These are phyloP conservation scores for Characodon lateralis DNA, from an alignment of 2,797 vertebrate species.

Conservation along the genomic window DNA sequence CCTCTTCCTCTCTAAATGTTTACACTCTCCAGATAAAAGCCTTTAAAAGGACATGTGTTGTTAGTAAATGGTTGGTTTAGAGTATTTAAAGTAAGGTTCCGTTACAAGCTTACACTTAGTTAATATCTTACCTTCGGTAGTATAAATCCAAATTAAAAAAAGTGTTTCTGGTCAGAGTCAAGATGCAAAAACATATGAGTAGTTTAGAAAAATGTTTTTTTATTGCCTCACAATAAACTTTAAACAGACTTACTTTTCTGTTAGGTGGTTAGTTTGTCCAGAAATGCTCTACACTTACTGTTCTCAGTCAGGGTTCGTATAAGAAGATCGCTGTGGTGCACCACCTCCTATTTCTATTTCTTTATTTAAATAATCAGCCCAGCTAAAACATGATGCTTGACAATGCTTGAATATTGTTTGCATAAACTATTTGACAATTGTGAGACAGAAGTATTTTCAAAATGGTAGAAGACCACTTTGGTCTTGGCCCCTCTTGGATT, in stretches of 20 bases:
- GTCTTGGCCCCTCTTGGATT: neutral
- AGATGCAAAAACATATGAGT: neutral
- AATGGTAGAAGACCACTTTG: neutral
- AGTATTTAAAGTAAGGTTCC: neutral
- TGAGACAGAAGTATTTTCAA: neutral
- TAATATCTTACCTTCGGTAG: neutral
- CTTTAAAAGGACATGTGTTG: constrained; percentile 39
- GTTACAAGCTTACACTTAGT: neutral
- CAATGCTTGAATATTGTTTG: neutral
- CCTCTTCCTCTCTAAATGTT: constrained; percentile 13
- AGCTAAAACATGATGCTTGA: neutral
- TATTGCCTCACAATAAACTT: neutral
- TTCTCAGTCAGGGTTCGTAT: neutral
- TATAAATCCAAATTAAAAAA: neutral
- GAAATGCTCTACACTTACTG: neutral
- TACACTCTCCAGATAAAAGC: constrained; percentile 52
- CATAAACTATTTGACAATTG: neutral
- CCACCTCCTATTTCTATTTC: neutral
- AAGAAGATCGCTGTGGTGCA: neutral
- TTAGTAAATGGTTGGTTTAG: neutral
- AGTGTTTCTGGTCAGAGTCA: neutral
- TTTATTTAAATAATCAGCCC: neutral
- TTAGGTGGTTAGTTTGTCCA: neutral
- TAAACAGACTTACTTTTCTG: neutral
- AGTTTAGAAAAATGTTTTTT: neutral